A percentile compares a stretch with the other conserved stretches of the same genome.
These are phyloP conservation scores for Phenganax marumi DNA, from an alignment of 92 coral and sea anemone genomes.

Conservation along the genomic window DNA sequence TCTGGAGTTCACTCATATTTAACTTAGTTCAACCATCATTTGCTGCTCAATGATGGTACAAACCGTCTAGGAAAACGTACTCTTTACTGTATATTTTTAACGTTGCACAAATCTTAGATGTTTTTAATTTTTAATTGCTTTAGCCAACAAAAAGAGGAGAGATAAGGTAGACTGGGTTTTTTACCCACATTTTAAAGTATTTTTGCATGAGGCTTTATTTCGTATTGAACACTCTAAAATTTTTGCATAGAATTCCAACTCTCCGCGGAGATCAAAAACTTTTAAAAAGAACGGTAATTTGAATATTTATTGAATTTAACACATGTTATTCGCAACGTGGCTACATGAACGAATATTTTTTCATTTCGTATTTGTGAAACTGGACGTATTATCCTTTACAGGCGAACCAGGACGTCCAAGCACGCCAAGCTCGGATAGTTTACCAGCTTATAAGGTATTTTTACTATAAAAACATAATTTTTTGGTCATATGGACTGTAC, in stretches of 20 bases:
- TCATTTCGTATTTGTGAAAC: not conserved
- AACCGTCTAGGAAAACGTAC: not conserved
- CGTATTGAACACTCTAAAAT: not conserved
- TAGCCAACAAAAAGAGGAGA: slow-evolving; percentile 67
- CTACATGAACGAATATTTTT: not conserved
- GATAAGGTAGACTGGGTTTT: slow-evolving; percentile 54
- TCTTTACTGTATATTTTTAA: not conserved
- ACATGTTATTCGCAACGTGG: no score
- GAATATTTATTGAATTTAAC: not conserved
- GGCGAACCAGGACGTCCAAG: slow-evolving; percentile 95
- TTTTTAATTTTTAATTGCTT: slow-evolving; percentile 16
- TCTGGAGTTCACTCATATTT: no score
- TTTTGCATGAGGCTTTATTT: not conserved
- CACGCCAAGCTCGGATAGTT: slow-evolving; percentile 80
- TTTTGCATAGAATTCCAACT: slow-evolving; percentile 67
- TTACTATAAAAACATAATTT: not conserved
- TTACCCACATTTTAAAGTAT: not conserved
- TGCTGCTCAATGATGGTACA: not conserved
- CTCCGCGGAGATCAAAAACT: slow-evolving; percentile 91
- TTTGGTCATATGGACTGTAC: not conserved
- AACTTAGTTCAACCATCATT: no score
- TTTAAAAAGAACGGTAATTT: slow-evolving; percentile 80
- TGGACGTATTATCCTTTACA: slow-evolving; percentile 15
- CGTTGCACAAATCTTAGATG: not conserved
- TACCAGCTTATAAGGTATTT: slow-evolving; percentile 43